A percentile compares a stretch with the other conserved stretches of the same genome.
Conservation (phyloP, 2,113 vertebrate genomes). For the Lophotis ruficrista region DNA sequence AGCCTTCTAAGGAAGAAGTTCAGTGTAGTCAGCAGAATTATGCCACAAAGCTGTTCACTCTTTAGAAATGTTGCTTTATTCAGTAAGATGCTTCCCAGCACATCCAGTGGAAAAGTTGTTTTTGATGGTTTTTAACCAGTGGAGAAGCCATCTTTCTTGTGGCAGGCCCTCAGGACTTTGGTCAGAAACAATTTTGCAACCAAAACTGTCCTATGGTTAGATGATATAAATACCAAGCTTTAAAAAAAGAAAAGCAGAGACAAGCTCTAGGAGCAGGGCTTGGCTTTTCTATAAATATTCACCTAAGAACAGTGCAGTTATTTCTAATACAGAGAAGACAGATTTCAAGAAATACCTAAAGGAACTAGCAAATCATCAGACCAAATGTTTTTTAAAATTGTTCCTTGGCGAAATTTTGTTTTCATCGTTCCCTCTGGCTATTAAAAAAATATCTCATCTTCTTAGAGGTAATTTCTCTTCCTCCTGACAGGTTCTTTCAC, state of each 20-base stretch:
- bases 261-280: neutral
- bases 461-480: neutral
- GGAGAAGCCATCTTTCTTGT: neutral
- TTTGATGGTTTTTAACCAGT: neutral
- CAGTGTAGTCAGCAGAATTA: neutral
- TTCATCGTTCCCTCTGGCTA: neutral
- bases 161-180: neutral
- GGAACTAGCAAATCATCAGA: neutral
- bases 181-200: neutral
- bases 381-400: neutral
- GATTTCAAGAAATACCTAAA: neutral
- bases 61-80: slow-evolving; percentile 12
- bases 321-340: neutral
- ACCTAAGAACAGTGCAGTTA: neutral
- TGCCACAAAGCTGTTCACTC: neutral
- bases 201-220: neutral
- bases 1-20: neutral
- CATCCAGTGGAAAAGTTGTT: neutral
- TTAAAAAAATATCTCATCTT: neutral
- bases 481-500: neutral
- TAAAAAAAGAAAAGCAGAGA: slow-evolving; percentile 3
- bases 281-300: slow-evolving; percentile 27
- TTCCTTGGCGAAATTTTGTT: neutral
- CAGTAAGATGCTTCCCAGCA: neutral
- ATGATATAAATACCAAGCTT: slow-evolving; percentile 18